These are phyloP conservation scores for Heliconius hewitsoni DNA, from an alignment of 1,140 invertebrate species.

Conservation along the genomic window DNA sequence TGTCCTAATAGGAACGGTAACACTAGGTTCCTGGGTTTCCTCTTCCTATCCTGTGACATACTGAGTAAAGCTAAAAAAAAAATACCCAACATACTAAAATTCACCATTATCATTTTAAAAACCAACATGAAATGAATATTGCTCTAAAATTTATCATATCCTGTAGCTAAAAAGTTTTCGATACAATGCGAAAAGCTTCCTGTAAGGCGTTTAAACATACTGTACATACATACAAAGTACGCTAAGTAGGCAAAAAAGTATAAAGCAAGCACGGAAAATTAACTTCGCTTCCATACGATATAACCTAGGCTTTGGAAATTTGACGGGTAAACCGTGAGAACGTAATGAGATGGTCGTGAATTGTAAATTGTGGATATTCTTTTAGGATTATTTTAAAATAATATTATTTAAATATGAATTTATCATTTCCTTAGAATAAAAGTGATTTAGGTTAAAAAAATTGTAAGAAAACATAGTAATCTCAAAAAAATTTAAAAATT, in stretches of 20 bases:
- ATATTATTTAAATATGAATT: too few species aligned
- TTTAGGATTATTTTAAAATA: too few species aligned
- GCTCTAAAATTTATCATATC: conserved; percentile 14
- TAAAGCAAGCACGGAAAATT: conserved; percentile 21
- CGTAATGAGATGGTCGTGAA: conserved; percentile 39
- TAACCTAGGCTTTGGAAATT: conserved; percentile 47
- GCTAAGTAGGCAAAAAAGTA: conserved; percentile 31
- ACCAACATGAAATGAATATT: not conserved
- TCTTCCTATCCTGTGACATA: too few species aligned
- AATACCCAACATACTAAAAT: not conserved
- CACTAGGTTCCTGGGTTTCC: too few species aligned
- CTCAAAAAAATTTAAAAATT: too few species aligned
- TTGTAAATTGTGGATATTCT: not conserved
- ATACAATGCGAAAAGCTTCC: conserved; percentile 23
- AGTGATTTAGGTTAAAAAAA: too few species aligned
- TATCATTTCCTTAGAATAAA: too few species aligned
- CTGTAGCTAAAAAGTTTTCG: conserved; percentile 22
- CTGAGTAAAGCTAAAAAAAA: not conserved
- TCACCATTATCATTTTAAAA: not conserved
- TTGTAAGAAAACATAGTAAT: too few species aligned
- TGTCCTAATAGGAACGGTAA: too few species aligned
- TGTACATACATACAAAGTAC: conserved; percentile 16
- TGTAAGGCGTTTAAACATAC: conserved; percentile 24
- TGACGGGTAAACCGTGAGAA: conserved; percentile 46
- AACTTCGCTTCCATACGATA: conserved; percentile 36